These are phyloP conservation scores for Xyrichtys novacula DNA, from an alignment of 2,797 vertebrate genomes.

Conservation along the genomic window DNA sequence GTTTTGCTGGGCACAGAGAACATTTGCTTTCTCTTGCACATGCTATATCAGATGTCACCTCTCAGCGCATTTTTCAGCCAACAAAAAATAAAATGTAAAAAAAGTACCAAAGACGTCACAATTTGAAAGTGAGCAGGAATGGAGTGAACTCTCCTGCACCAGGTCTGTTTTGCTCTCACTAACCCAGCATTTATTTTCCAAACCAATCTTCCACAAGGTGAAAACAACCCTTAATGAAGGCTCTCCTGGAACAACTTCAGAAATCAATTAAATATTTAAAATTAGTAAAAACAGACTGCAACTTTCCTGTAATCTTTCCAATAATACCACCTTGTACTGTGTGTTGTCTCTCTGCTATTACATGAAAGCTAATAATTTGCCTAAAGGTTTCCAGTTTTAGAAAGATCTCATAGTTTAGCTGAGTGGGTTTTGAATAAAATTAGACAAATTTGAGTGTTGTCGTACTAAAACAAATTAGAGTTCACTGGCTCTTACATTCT, in stretches of 20 bases:
- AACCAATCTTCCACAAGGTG: neutral
- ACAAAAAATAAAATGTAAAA: too few species aligned
- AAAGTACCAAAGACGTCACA: conserved; percentile 25
- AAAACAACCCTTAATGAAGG: neutral
- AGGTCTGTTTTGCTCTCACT: neutral
- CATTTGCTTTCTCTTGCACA: conserved; percentile 45
- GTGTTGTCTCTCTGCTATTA: conserved; percentile 1
- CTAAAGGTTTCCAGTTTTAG: conserved; percentile 12
- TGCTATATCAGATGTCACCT: conserved; percentile 59
- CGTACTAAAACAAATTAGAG: too few species aligned
- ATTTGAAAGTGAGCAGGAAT: conserved; percentile 46
- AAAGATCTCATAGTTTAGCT: neutral
- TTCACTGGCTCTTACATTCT: too few species aligned
- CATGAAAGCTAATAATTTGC: conserved; percentile 17
- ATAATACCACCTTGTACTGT: neutral
- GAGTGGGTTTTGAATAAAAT: too few species aligned
- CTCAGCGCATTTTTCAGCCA: conserved; percentile 42
- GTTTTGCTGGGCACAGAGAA: conserved; percentile 46
- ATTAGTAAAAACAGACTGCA: neutral
- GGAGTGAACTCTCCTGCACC: conserved; percentile 14
- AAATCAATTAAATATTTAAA: neutral
- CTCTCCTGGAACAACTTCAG: neutral
- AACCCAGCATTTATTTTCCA: neutral
- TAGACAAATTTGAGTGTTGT: too few species aligned
- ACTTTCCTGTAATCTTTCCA: conserved; percentile 11